These are phyloP conservation scores for Poecilia velifera DNA, from an alignment of 2,797 vertebrate species.

Conservation along the genomic window DNA sequence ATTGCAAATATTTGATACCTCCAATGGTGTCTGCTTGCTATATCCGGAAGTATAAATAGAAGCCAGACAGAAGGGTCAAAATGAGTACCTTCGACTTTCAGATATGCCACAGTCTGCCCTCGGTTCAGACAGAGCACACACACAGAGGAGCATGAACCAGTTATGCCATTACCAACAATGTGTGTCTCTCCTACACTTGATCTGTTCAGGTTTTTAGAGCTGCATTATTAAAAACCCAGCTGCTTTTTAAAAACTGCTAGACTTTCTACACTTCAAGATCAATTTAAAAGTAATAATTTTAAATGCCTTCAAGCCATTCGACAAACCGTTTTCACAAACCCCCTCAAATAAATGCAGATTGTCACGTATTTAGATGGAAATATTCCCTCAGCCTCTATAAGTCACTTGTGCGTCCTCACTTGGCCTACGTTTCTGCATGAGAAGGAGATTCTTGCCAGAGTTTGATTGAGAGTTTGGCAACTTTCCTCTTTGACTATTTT, in stretches of 20 bases:
- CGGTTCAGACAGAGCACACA: slow-evolving; percentile 32
- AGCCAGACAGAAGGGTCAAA: slow-evolving; percentile 79
- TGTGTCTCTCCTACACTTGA: neutral
- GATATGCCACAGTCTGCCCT: slow-evolving; percentile 55
- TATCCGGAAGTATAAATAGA: slow-evolving; percentile 84
- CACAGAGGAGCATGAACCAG: slow-evolving; percentile 6
- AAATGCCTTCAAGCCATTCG: slow-evolving; percentile 9
- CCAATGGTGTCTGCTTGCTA: slow-evolving; percentile 80
- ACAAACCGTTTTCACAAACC: slow-evolving; percentile 17
- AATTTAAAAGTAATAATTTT: slow-evolving; percentile 5
- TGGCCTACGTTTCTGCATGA: slow-evolving; percentile 59
- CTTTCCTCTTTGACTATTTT: slow-evolving; percentile 70
- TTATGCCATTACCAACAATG: neutral
- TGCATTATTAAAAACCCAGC: neutral
- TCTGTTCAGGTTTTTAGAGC: neutral
- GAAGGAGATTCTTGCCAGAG: slow-evolving; percentile 64
- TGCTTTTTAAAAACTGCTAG: neutral
- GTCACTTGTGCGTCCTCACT: slow-evolving; percentile 65
- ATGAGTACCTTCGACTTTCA: slow-evolving; percentile 76
- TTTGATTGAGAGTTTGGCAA: slow-evolving; percentile 76
- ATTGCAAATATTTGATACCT: slow-evolving; percentile 82
- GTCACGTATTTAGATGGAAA: slow-evolving; percentile 46
- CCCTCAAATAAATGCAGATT: slow-evolving; percentile 36
- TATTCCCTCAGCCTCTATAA: slow-evolving; percentile 56
- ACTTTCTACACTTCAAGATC: slow-evolving; percentile 1